Percentiles rank a stretch among this genome's conserved stretches.
These are phyloP conservation scores for Ophonus ardosiacus DNA, from an alignment of 2,888 invertebrate genomes.

Conservation along the genomic window DNA sequence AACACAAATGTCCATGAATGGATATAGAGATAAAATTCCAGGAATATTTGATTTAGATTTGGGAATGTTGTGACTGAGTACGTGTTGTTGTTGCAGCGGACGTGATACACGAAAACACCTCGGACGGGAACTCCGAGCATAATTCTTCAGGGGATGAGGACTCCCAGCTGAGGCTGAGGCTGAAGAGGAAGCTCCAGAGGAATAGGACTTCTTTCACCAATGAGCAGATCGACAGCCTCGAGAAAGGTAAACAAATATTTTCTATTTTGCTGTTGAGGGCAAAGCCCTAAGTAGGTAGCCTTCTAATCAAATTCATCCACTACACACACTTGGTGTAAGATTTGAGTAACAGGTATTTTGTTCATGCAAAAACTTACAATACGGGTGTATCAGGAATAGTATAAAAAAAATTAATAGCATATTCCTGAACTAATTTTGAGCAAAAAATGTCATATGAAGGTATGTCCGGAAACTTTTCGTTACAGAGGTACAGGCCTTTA, in stretches of 20 bases:
- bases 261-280: not conserved
- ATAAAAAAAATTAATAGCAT: too few species aligned
- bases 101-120: slow-evolving; percentile 84
- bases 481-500: too few species aligned
- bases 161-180: slow-evolving; percentile 92
- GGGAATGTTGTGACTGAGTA: not conserved
- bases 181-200: slow-evolving; percentile 97
- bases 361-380: too few species aligned
- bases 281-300: too few species aligned
- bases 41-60: slow-evolving; percentile 20
- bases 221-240: slow-evolving; percentile 98
- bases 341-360: too few species aligned
- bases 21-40: slow-evolving; percentile 22
- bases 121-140: slow-evolving; percentile 94
- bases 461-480: too few species aligned
- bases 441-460: too few species aligned
- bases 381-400: too few species aligned
- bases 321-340: too few species aligned
- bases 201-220: slow-evolving; percentile 99
- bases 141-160: slow-evolving; percentile 94
- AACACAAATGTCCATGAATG: slow-evolving; percentile 44
- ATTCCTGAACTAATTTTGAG: too few species aligned
- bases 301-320: too few species aligned
- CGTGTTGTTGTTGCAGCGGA: slow-evolving; percentile 66
- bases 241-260: slow-evolving; percentile 87